Conservation (phyloP, 2,797 vertebrate genomes). For the Characodon lateralis region DNA sequence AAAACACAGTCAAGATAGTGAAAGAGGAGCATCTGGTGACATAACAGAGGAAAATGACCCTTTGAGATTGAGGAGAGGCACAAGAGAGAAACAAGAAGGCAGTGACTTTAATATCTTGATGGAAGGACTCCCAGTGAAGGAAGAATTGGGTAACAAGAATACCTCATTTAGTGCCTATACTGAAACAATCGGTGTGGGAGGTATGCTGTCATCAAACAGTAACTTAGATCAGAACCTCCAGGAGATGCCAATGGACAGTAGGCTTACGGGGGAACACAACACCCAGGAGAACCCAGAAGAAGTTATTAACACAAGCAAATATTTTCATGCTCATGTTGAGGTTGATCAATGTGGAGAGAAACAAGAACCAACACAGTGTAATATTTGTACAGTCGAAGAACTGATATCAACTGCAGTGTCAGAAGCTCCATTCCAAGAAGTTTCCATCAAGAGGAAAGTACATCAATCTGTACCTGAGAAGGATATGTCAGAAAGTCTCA, state of each 20-base stretch:
- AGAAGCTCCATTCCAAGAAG: slow-evolving; percentile 41
- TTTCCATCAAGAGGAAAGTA: slow-evolving; percentile 7
- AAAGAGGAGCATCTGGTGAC: not conserved
- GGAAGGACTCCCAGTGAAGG: slow-evolving; percentile 38
- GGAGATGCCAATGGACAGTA: not conserved
- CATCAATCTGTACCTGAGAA: slow-evolving; percentile 27
- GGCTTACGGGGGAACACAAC: slow-evolving; percentile 30
- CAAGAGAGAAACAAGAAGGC: not conserved
- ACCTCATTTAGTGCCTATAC: slow-evolving; percentile 17
- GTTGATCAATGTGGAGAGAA: slow-evolving; percentile 14
- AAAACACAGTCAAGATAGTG: not conserved
- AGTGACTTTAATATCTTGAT: not conserved
- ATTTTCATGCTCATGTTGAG: slow-evolving; percentile 6
- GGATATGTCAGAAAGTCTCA: slow-evolving; percentile 44
- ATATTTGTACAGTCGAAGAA: not conserved
- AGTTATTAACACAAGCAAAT: slow-evolving; percentile 24
- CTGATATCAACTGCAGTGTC: not conserved
- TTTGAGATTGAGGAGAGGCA: not conserved
- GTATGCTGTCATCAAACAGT: slow-evolving; percentile 55
- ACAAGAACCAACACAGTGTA: slow-evolving; percentile 6
- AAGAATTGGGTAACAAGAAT: slow-evolving; percentile 27
- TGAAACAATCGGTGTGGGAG: slow-evolving; percentile 46
- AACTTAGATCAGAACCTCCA: slow-evolving; percentile 42
- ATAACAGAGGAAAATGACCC: no score
- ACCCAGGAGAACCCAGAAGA: slow-evolving; percentile 50